Percentiles rank a stretch among this genome's conserved stretches.
phyloP scores from a whole-genome alignment of 1,140 invertebrate species.

The Tetraneura akinire region DNA sequence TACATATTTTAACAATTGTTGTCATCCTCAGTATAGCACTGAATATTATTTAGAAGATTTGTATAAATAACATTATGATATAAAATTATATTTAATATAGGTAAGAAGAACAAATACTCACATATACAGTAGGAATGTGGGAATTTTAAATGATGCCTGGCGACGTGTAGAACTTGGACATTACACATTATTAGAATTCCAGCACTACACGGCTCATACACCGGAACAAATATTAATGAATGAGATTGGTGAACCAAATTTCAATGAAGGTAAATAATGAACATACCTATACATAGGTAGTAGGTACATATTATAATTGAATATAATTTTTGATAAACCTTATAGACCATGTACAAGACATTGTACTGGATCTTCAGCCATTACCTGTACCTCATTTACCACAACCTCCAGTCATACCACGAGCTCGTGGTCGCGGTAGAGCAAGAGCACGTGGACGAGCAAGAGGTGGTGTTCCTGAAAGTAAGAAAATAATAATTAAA shows the following conservation, averaged over 20 bases:
- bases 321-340: neutral
- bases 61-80: neutral
- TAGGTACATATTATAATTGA: neutral
- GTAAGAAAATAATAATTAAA: neutral
- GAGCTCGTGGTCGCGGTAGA: neutral
- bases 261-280: neutral
- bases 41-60: too few species aligned
- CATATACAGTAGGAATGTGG: neutral
- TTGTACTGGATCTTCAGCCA: neutral
- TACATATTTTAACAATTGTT: too few species aligned
- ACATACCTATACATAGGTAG: neutral
- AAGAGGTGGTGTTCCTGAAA: neutral
- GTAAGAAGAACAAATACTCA: neutral
- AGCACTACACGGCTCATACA: neutral
- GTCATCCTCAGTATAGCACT: too few species aligned
- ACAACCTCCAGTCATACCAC: neutral
- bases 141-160: neutral
- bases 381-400: neutral
- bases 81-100: neutral
- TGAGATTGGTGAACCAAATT: neutral
- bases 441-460: neutral
- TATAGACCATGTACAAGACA: neutral
- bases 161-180: neutral
- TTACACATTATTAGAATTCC: neutral
- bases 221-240: neutral